Base-by-base conservation (phyloP, 2,797 vertebrate genomes). In the Sitta carolinensis region DNA sequence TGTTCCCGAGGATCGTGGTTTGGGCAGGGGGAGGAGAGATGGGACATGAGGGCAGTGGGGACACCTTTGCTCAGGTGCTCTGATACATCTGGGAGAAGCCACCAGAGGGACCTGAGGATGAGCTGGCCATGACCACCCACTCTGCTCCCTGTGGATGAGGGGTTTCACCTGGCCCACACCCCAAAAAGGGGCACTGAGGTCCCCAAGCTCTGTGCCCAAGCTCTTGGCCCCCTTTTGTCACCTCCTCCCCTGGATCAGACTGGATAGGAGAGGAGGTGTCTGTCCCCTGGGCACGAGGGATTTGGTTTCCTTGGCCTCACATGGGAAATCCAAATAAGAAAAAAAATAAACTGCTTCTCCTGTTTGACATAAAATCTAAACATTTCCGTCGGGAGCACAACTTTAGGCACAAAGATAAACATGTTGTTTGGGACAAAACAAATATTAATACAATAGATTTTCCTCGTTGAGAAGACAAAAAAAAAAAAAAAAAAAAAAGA, bases 1-100 rank as follows among this genome's bases (percentile, higher is more conserved):
- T 42, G 2, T 6, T 61, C 51, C 72, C 2, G 0, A 7, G 7
- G 51, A 7, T 2, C 1, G 2, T 3, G 72, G 17, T 27, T 36
- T 11, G 2, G 10, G 50, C 80, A 52, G 83, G 45, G 34, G 17
- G 43, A 79, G 55, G 8, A 0, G 1, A 14, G 52, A 32, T 2
- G 14, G 32, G 59, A 38, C n/a, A 4, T 0, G 45, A 3, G 51
- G 32, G 20, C 0, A 3, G 16, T 10, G 58, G 20, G 27, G 20
- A 2, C 20, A 9, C 5, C 62, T 67, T 11, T 14, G 16, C 11
- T 54, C 1, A 0, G 40, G 7, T 22, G 48, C 63, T 66, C 38
- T 5, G 47, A 36, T 14, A 4, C 16, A 0, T 1, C 15, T 11
- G 40, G 40, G 40, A 73, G 13, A 80, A 74, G n/a, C 12, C 75